phyloP scores from a whole-genome alignment of 2,797 vertebrate species.

The Chromis chromis region DNA sequence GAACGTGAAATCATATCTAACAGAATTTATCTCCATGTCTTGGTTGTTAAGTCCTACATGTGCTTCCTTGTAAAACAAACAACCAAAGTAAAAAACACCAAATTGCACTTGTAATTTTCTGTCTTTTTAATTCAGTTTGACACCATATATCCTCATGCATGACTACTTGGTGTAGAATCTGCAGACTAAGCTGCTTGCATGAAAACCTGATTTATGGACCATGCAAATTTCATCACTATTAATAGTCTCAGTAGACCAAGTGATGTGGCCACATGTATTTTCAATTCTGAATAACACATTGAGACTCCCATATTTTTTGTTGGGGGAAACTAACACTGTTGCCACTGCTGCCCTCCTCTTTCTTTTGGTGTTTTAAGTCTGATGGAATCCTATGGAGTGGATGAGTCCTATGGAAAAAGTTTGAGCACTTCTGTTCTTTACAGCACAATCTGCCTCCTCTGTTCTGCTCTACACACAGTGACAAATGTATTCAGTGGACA shows the following conservation, averaged over 20 bases:
- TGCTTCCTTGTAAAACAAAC: not conserved
- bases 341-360: not conserved
- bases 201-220: not conserved
- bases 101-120: constrained; percentile 16
- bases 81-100: not conserved
- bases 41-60: not conserved
- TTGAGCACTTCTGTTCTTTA: not conserved
- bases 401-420: not conserved
- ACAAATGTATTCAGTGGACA: not conserved
- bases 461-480: not conserved
- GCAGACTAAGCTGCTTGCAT: not conserved
- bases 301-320: not conserved
- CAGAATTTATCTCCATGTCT: constrained; percentile 29
- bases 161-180: constrained; percentile 5
- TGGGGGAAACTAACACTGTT: not conserved
- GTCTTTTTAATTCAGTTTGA: constrained; percentile 21
- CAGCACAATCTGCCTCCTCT: not conserved
- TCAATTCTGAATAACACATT: constrained; percentile 8
- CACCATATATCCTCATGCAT: not conserved
- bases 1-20: constrained; percentile 42
- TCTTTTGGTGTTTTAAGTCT: not conserved
- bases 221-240: constrained; percentile 2
- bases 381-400: too few species aligned
- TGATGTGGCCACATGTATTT: not conserved
- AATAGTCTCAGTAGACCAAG: not conserved